Base-by-base conservation (phyloP, 2,888 invertebrate genomes). In the Trissolcus brochymenae region DNA sequence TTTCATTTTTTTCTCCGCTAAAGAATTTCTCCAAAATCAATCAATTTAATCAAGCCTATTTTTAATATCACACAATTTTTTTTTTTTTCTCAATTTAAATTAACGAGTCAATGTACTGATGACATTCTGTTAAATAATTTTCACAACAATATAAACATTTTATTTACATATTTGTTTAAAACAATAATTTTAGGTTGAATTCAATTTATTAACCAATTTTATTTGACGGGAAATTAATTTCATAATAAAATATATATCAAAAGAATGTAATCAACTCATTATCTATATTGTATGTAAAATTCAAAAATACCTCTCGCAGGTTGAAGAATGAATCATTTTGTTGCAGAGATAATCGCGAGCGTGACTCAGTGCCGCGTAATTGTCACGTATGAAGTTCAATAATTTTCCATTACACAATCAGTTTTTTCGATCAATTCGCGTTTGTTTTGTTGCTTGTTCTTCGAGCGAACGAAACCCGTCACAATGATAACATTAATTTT, bases 401-500 rank as follows among this genome's bases (percentile, higher is more conserved):
- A 64, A 60, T 73, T 73, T 65, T 73, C 72, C 72, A 65, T 73
- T 73, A 60, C 65, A 73, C 53, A 66, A 73, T 65, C 51, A 3
- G 9, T 62, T 72, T 57, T 43, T 21, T 19, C 19, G 16, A 64
- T 16, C 16, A 54, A 43, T 29, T 50, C 19, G 21, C 14, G 29
- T 46, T 17, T 57, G n/a, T 29, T 46, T 40, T 53, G 51, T 51
- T 57, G 51, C 57, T 64, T 64, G 16, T 64, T 72, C 19, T 57
- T 62, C 21, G 50, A 62, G 9, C 29, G 29, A 29, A 29, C 7
- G 6, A 29, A 29, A 29, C 29, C 9, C 29, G 29, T 29, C 29
- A 29, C 29, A 9, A 6, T 6, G 29, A 29, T 29, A 29, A 29
- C 29, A 29, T 29, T 29, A 29, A 29, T 29, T 29, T 29, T 29